Evolutionary conservation across 2,888 invertebrate species (phyloP), one percentile per base, ranked within the genome.

Genomic region (Vandiemenella viatica): DNA sequence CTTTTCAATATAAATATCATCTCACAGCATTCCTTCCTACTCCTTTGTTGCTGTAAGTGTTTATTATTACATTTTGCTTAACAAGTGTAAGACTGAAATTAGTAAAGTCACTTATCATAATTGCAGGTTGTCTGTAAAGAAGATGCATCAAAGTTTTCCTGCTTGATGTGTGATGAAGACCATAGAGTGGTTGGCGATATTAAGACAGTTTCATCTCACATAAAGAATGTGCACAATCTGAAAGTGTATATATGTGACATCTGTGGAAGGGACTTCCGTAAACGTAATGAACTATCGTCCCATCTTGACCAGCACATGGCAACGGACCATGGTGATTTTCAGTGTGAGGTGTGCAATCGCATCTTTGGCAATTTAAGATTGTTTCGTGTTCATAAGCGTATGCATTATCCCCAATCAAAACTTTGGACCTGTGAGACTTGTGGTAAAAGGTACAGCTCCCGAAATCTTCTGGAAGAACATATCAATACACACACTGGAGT

Each of bases 381-480:
- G 40, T 78, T 75, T 57, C 67, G 77, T 22, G 74, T 77, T 49
- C 80, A 80, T 59, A 75, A 75, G 58, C 70, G 77, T n/a, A 72
- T 75, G 66, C 79, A 79, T 60, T 73, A 74, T 60, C 74, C 74
- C 0, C 72, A 74, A 58, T 67, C 69, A 2, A 79, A 79, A 57
- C 67, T 75, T 1, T 79, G 79, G 71, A 67, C 73, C 16, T 85
- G 85, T 59, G 67, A 68, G 0, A 65, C 72, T 0, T 85, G 86
- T 61, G 74, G 74, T 1, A 82, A 80, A 61, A 71, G 73, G 59
- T 85, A 77, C 65, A 73, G 77, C 55, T 82, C 83, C 0, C 74
- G 76, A 46, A 77, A 79, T 58, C 63, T 83, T 37, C 67, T 86
- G 5, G 73, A 75, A n/a, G 84, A 83, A 55, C 86, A 85, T 57